phyloP scores from a whole-genome alignment of 2,888 invertebrate species.

The Tetramorium bicarinatum region DNA sequence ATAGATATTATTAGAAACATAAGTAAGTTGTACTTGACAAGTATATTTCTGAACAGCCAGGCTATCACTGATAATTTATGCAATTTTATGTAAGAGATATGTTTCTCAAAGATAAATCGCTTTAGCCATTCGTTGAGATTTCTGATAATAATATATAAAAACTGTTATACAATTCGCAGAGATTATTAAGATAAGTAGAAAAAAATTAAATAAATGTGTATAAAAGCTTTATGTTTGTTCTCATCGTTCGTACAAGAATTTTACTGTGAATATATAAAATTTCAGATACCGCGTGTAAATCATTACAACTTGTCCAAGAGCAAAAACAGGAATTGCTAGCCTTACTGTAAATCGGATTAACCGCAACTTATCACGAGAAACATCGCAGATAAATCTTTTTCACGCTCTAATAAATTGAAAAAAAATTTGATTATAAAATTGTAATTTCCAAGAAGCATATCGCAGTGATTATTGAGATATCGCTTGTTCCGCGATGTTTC shows the following conservation, averaged over 20 bases:
- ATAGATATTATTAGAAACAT: conserved; percentile 5
- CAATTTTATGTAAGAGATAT: neutral
- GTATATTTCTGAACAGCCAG: neutral
- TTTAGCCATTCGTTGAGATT: neutral
- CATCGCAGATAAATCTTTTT: conserved; percentile 9
- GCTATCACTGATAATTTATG: conserved; percentile 23
- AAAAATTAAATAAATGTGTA: neutral
- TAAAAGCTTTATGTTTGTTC: neutral
- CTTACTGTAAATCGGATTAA: neutral
- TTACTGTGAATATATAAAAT: neutral
- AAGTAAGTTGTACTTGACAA: neutral
- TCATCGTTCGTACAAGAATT: neutral
- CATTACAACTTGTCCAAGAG: neutral
- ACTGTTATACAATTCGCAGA: neutral
- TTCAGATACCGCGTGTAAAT: neutral
- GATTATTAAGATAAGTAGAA: neutral
- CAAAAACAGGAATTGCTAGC: neutral
- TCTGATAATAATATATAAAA: neutral
- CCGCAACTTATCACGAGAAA: conserved; percentile 20
- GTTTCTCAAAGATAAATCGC: neutral
- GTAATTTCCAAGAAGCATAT: neutral
- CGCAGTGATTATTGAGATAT: neutral
- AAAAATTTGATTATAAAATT: neutral
- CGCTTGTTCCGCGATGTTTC: conserved; percentile 34
- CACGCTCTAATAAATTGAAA: conserved; percentile 13